Base-by-base conservation (phyloP, 2,113 vertebrate genomes). In the Beaufortia kweichowensis region DNA sequence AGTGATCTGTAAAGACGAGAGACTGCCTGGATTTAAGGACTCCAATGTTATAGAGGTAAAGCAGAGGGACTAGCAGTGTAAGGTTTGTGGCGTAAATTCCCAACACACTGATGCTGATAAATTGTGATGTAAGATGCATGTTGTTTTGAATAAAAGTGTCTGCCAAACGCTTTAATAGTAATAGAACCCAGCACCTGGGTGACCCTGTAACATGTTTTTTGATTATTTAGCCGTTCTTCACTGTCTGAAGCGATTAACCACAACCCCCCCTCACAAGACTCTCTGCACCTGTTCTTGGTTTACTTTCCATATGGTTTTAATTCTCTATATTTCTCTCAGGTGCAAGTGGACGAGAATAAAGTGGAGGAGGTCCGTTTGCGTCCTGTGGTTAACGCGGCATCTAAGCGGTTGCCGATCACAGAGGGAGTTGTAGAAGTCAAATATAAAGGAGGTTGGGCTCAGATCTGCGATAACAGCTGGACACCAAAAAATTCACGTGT, bases 21-120 rank as follows among this genome's bases (percentile, higher is more conserved):
- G 93, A 78, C 93, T 98, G 14, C 92, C 94, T 0, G 95, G 96
- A 82, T 97, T 94, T 69, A 87, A 91, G 17, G 95, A 98, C 82
- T 94, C 95, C 46, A 99, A 99, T 0, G 84, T 96, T 80, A 98
- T 98, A 0, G 95, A 98, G 85, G 97, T 98, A 88, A 89, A 92
- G 28, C 23, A 69, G 12, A 46, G 1, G 14, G 14, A n/a, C n/a
- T n/a, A n/a, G n/a, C n/a, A n/a, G n/a, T n/a, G n/a, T n/a, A n/a
- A n/a, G n/a, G n/a, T n/a, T n/a, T n/a, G n/a, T n/a, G n/a, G n/a
- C n/a, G n/a, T n/a, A n/a, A n/a, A n/a, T n/a, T n/a, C n/a, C n/a
- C n/a, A n/a, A n/a, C n/a, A n/a, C n/a, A n/a, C n/a, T n/a, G n/a
- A n/a, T n/a, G n/a, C n/a, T n/a, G n/a, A 39, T 39, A 39, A 35